Evolutionary conservation across 2,113 vertebrate genomes (phyloP).

Genomic region (Ailuropoda melanoleuca): DNA sequence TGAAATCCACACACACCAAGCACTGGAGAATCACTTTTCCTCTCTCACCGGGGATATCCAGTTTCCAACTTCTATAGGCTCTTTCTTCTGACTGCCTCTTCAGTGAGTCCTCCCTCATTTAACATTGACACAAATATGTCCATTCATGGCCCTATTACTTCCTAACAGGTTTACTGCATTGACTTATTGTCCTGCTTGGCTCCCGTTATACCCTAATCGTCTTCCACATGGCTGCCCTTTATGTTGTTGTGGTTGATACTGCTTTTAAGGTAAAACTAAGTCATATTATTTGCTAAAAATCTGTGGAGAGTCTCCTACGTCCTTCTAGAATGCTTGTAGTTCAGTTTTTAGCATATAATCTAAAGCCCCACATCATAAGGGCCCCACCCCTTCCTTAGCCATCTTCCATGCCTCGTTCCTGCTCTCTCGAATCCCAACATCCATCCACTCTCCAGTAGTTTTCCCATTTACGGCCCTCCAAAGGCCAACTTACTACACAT

Average conservation of each 20-base stretch:
- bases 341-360: not conserved
- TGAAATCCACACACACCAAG: not conserved
- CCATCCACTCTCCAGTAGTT: not conserved
- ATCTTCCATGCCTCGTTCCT: not conserved
- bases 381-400: not conserved
- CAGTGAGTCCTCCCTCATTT: not conserved
- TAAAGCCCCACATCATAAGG: not conserved
- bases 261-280: not conserved
- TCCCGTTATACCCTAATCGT: not conserved
- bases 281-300: not conserved
- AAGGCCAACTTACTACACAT: not conserved
- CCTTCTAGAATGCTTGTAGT: not conserved
- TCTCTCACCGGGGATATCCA: not conserved
- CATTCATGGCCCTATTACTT: not conserved
- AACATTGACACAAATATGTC: not conserved
- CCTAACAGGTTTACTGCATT: not conserved
- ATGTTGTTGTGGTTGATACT: not conserved
- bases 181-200: not conserved
- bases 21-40: not conserved
- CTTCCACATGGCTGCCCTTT: not conserved
- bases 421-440: not conserved
- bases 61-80: not conserved
- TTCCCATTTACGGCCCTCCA: not conserved
- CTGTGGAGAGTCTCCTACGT: not conserved
- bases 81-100: slow-evolving; percentile 14